Evolutionary conservation across 2,797 vertebrate genomes (phyloP).

Genomic region (Apogon hyalosoma): DNA sequence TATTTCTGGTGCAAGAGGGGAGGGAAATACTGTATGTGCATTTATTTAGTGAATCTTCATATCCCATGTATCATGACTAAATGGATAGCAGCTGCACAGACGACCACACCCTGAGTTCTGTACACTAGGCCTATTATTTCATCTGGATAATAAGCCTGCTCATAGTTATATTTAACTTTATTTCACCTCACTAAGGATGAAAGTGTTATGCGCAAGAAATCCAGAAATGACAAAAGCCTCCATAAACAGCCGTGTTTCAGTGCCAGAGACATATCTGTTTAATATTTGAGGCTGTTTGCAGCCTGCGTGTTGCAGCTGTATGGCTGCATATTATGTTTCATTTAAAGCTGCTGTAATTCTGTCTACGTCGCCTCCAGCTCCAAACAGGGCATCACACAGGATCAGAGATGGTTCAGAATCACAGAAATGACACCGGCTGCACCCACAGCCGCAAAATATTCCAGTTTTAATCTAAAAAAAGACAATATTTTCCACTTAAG

Average conservation of each 20-base stretch:
- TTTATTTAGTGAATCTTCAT: conserved; percentile 53
- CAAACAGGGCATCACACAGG: conserved; percentile 38
- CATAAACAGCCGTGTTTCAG: neutral
- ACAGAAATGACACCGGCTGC: neutral
- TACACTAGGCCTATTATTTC: conserved; percentile 45
- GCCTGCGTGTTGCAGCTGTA: conserved; percentile 26
- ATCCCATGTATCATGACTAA: conserved; percentile 37
- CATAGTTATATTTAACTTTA: neutral
- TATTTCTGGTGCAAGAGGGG: conserved; percentile 1
- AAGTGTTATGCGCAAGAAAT: neutral
- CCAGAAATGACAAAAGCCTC: too few relatives aligned
- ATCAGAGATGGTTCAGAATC: conserved; percentile 31
- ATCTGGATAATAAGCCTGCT: conserved; percentile 28
- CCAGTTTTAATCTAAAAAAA: too few relatives aligned
- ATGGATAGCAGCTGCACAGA: conserved; percentile 54
- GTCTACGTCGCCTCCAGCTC: conserved; percentile 35
- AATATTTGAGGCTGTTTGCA: conserved; percentile 22
- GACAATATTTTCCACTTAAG: too few relatives aligned
- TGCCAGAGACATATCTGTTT: conserved; percentile 8
- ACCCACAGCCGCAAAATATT: too few relatives aligned
- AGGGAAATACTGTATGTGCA: conserved; percentile 22
- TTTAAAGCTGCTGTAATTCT: conserved; percentile 31
- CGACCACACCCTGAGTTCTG: conserved; percentile 42
- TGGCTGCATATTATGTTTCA: conserved; percentile 45
- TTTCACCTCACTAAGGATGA: conserved; percentile 14